A percentile compares a stretch with the other conserved stretches of the same genome.
These are phyloP conservation scores for Drosophila mimetica DNA, from an alignment of 2,888 invertebrate species.

Conservation along the genomic window DNA sequence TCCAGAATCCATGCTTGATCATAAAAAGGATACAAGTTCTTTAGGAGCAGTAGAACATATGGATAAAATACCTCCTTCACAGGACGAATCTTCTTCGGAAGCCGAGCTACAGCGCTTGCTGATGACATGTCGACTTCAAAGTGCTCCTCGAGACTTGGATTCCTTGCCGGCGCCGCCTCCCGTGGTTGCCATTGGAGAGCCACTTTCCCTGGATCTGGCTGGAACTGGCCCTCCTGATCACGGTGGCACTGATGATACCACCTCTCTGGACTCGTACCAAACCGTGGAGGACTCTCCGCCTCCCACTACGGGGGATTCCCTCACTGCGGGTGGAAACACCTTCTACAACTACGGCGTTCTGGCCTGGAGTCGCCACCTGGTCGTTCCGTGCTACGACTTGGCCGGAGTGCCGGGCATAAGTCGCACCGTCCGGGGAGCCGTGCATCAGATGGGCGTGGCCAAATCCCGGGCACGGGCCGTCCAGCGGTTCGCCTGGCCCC, in stretches of 20 bases:
- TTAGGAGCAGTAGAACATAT: too few species aligned
- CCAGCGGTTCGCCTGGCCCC: slow-evolving; percentile 56
- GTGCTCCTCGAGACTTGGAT: neutral
- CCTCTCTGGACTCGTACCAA: neutral
- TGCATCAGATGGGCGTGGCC: neutral
- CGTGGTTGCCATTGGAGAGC: neutral
- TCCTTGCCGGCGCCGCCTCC: neutral
- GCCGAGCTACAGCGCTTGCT: neutral
- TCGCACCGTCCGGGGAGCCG: neutral
- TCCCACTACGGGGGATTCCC: too few species aligned
- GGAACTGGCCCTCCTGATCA: too few species aligned
- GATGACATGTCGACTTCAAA: neutral
- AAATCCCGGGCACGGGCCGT: slow-evolving; percentile 5
- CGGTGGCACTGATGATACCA: neutral
- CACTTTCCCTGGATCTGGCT: neutral
- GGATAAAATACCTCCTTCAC: too few species aligned
- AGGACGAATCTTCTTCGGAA: neutral
- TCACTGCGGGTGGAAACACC: too few species aligned
- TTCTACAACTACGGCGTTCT: slow-evolving; percentile 11
- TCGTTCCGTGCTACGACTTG: slow-evolving; percentile 12
- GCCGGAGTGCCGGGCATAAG: neutral
- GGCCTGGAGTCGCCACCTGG: slow-evolving; percentile 17
- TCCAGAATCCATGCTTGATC: neutral
- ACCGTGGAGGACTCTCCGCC: neutral
- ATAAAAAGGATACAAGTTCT: neutral